These are phyloP conservation scores for Atrichornis clamosus DNA, from an alignment of 2,113 vertebrate species.

Conservation along the genomic window DNA sequence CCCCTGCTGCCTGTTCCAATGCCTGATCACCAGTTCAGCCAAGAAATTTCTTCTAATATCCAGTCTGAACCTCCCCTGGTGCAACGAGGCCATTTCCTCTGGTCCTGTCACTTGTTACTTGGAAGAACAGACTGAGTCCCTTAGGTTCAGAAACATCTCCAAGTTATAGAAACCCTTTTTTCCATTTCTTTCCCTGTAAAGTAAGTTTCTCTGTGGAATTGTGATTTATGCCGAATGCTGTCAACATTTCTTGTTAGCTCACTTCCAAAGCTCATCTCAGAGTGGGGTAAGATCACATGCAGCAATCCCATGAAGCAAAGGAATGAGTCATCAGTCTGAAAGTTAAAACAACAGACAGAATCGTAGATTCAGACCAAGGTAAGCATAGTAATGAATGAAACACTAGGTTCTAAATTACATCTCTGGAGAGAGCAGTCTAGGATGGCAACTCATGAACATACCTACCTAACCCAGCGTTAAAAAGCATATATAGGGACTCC, in stretches of 20 bases:
- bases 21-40: not conserved
- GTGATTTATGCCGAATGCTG: not conserved
- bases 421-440: not conserved
- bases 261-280: constrained; percentile 12
- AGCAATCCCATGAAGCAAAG: constrained; percentile 17
- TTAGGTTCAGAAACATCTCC: not conserved
- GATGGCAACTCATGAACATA: not conserved
- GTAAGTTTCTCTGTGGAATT: not conserved
- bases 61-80: not conserved
- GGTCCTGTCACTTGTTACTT: not conserved
- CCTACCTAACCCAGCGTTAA: not conserved
- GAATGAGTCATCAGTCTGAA: constrained; percentile 50
- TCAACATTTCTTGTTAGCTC: constrained; percentile 32
- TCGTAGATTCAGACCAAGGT: constrained; percentile 1
- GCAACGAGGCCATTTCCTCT: not conserved
- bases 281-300: not conserved
- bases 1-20: not conserved
- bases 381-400: constrained; percentile 47
- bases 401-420: not conserved
- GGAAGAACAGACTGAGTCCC: not conserved
- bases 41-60: not conserved
- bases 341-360: constrained; percentile 21
- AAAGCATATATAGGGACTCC: not conserved
- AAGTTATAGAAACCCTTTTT: not conserved
- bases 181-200: not conserved